These are phyloP conservation scores for Microtus richardsoni DNA, from an alignment of 2,113 vertebrate genomes.

Conservation along the genomic window DNA sequence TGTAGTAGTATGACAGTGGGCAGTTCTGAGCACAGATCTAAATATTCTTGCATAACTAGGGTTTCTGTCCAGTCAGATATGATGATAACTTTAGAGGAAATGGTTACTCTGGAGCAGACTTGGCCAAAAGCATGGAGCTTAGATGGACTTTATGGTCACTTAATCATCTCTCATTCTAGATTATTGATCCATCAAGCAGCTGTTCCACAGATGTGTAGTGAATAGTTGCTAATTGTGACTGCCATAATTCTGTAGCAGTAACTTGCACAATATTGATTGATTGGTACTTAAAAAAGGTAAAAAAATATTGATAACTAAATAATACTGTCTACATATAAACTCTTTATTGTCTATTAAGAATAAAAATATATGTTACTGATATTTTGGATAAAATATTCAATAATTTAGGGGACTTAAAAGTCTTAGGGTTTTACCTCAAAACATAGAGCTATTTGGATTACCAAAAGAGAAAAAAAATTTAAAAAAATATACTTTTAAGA, in stretches of 20 bases:
- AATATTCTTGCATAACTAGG: not conserved
- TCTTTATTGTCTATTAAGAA: not conserved
- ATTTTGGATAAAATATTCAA: not conserved
- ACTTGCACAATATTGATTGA: not conserved
- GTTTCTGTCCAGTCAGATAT: not conserved
- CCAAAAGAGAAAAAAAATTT: not conserved
- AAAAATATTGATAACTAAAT: not conserved
- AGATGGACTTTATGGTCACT: not conserved
- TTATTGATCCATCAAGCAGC: not conserved
- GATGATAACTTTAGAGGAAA: not conserved
- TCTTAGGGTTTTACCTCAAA: not conserved
- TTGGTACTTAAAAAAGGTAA: not conserved
- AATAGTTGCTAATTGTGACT: not conserved
- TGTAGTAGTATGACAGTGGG: no score
- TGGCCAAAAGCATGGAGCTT: not conserved
- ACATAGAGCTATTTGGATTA: not conserved
- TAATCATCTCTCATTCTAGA: not conserved
- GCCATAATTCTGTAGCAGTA: not conserved
- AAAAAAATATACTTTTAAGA: not conserved
- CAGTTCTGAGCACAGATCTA: not conserved
- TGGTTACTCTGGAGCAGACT: not conserved
- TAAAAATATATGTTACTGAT: not conserved
- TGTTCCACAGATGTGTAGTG: not conserved
- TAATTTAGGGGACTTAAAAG: not conserved
- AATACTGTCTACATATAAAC: not conserved